Evolutionary conservation across 2,888 invertebrate species (phyloP), one percentile per base, ranked within the genome.

Genomic region (Hetaerina titia): DNA sequence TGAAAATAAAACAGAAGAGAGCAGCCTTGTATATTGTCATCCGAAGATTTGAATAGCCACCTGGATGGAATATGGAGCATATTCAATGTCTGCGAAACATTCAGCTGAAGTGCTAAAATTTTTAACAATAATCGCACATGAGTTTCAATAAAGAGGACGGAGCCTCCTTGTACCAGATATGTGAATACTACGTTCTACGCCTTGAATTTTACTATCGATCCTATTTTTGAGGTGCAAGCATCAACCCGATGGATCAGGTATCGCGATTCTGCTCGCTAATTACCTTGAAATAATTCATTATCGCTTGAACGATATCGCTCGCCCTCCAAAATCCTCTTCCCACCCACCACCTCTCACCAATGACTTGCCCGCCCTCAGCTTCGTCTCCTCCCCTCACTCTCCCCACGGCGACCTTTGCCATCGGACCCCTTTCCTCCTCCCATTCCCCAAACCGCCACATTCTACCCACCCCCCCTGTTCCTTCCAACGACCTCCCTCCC

Each of bases 401-500:
- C 19, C 69, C 69, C 81, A 31, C 31, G 81, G 15, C 81, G 81
- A 81, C 81, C 81, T 81, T 81, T 81, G 81, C 81, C 81, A 81
- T 81, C 81, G 25, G 25, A 13, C 81, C 7, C 69, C 69, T n/a
- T n/a, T 17, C 69, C 69, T 11, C 69, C 69, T 74, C 74, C n/a
- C 31, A 4, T 2, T 25, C 81, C 81, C 81, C 11, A 45, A 45
- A 25, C 69, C 6, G 8, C n/a, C 22, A 8, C 19, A 22, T 69
- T n/a, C n/a, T n/a, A 19, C 19, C 81, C 31, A 31, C 81, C 45
- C 81, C 81, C 81, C 31, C 25, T 31, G 81, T 31, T 31, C 81
- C 69, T 69, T 69, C 69, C 69, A n/a, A 69, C 69, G 69, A 69
- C 69, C 69, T 69, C 69, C 69, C 69, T 69, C 69, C 69, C 69